These are phyloP conservation scores for Acronicta leporina DNA, from an alignment of 2,888 invertebrate species.

Conservation along the genomic window DNA sequence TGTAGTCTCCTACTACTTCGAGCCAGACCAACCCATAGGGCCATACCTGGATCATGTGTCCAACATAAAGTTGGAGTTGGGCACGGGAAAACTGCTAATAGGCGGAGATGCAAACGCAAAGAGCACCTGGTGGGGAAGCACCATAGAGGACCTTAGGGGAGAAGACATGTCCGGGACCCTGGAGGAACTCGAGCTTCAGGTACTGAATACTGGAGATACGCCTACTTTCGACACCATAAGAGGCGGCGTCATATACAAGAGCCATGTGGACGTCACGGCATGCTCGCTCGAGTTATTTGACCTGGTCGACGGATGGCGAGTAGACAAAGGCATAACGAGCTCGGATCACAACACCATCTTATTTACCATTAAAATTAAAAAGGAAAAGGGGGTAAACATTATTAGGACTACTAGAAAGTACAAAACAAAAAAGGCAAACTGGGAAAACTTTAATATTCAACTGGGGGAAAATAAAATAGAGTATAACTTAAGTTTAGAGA, in stretches of 20 bases:
- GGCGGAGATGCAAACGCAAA: constrained; percentile 26
- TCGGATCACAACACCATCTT: constrained; percentile 40
- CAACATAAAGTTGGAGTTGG: not conserved
- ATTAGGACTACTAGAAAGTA: constrained; percentile 31
- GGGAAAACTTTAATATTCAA: constrained; percentile 29
- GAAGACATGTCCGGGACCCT: no score
- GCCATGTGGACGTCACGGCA: constrained; percentile 52
- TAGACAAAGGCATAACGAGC: constrained; percentile 24
- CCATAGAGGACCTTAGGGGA: constrained; percentile 28
- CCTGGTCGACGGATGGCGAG: constrained; percentile 27
- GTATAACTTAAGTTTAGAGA: not conserved
- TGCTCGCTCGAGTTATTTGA: constrained; percentile 31
- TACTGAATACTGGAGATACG: constrained; percentile 43
- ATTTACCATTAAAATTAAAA: constrained; percentile 26
- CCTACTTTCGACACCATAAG: constrained; percentile 55
- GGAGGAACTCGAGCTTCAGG: not conserved
- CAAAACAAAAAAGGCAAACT: constrained; percentile 41
- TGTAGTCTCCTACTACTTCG: not conserved
- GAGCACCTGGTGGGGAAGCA: constrained; percentile 46
- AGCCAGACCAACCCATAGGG: not conserved
- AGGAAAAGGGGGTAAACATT: constrained; percentile 5
- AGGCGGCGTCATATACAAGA: constrained; percentile 25
- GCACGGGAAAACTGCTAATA: no score
- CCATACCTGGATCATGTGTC: not conserved
- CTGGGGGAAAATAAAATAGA: constrained; percentile 5